phyloP scores from a whole-genome alignment of 2,888 invertebrate species.

The Amphimallon solstitiale region DNA sequence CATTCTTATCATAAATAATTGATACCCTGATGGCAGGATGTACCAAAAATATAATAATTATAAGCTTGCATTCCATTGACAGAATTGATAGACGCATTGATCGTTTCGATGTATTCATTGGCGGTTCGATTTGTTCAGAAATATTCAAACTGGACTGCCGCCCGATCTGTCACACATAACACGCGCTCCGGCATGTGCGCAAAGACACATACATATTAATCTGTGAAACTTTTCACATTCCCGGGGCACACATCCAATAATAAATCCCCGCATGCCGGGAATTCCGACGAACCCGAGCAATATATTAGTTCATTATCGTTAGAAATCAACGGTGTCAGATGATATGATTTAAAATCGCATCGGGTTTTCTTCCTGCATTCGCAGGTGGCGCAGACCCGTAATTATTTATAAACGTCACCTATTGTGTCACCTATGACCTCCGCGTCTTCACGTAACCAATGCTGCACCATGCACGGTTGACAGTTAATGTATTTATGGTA shows the following conservation, averaged over 20 bases:
- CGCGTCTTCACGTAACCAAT: slow-evolving; percentile 33
- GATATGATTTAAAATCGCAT: slow-evolving; percentile 43
- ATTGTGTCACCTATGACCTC: slow-evolving; percentile 45
- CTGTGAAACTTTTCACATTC: slow-evolving; percentile 29
- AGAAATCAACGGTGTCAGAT: slow-evolving; percentile 36
- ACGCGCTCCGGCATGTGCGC: neutral
- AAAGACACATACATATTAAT: slow-evolving; percentile 22
- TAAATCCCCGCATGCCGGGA: slow-evolving; percentile 27
- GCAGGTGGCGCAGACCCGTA: slow-evolving; percentile 43
- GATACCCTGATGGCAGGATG: too few relatives aligned
- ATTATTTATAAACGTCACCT: slow-evolving; percentile 44
- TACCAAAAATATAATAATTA: too few relatives aligned
- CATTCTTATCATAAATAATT: too few relatives aligned
- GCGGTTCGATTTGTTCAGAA: too few relatives aligned
- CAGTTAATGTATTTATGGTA: slow-evolving; percentile 45
- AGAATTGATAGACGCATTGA: too few relatives aligned
- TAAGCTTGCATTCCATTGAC: too few relatives aligned
- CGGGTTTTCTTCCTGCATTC: slow-evolving; percentile 44
- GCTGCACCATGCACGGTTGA: slow-evolving; percentile 40
- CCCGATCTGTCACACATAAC: neutral
- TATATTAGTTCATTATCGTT: slow-evolving; percentile 35
- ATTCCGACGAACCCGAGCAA: slow-evolving; percentile 25
- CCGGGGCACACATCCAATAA: slow-evolving; percentile 14
- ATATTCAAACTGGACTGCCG: neutral
- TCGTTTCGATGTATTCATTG: too few relatives aligned